These are phyloP conservation scores for Puffinus mauretanicus DNA, from an alignment of 2,113 vertebrate species.

Conservation along the genomic window DNA sequence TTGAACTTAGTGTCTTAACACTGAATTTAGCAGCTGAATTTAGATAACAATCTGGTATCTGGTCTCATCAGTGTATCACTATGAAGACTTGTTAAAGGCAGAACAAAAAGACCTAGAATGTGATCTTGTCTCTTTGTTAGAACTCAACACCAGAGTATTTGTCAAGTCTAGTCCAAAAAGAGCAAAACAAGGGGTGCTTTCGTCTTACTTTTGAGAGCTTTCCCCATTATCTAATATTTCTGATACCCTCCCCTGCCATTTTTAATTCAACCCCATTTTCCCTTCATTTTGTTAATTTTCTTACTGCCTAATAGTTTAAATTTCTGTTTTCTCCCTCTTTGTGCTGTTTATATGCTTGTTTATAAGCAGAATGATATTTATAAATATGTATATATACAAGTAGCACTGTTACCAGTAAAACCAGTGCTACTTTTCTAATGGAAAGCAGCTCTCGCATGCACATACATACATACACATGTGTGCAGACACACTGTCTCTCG, in stretches of 20 bases:
- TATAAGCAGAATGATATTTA: not conserved
- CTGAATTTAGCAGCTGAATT: slow-evolving; percentile 70
- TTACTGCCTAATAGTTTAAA: not conserved
- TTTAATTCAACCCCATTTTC: not conserved
- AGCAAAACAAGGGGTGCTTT: slow-evolving; percentile 19
- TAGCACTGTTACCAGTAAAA: not conserved
- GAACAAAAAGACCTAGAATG: slow-evolving; percentile 63
- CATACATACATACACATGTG: accelerated
- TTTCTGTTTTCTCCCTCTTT: not conserved
- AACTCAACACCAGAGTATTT: not conserved
- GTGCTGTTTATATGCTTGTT: not conserved
- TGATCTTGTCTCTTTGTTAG: slow-evolving; percentile 50
- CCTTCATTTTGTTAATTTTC: not conserved
- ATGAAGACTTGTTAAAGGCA: slow-evolving; percentile 61
- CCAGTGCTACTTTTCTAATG: not conserved
- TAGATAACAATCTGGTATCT: slow-evolving; percentile 71
- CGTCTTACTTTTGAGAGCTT: not conserved
- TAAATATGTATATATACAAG: not conserved
- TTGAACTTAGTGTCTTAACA: slow-evolving; percentile 66
- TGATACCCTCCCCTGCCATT: not conserved
- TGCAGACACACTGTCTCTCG: not conserved
- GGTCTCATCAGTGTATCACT: slow-evolving; percentile 64
- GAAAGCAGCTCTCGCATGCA: not conserved
- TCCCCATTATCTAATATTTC: not conserved
- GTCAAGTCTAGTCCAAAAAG: slow-evolving; percentile 26